Conservation (phyloP, 2,113 vertebrate species). For the Rhinoderma darwinii region DNA sequence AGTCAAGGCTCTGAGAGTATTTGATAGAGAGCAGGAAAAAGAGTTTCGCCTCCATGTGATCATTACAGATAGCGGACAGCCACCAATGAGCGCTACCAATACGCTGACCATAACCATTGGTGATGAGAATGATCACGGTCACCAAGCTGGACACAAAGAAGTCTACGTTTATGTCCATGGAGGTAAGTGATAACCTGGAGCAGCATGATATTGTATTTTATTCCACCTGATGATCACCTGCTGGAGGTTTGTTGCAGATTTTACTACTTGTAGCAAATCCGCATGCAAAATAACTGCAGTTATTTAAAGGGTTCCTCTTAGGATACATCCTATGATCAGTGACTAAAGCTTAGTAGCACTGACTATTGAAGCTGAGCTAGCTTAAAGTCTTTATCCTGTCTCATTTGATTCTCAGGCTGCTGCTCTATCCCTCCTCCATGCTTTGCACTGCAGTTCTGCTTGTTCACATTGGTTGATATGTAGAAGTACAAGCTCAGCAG, state of each 20-base stretch:
- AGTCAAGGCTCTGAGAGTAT: slow-evolving; percentile 80
- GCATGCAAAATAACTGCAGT: no score
- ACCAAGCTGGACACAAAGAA: slow-evolving; percentile 80
- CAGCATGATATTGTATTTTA: background rate
- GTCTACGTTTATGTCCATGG: slow-evolving; percentile 79
- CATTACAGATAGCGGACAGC: slow-evolving; percentile 84
- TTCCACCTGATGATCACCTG: background rate
- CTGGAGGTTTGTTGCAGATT: background rate
- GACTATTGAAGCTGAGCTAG: background rate
- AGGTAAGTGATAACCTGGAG: slow-evolving; percentile 71
- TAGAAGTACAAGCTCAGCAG: background rate
- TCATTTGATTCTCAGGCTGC: background rate
- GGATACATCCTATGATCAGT: background rate
- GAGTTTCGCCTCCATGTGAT: slow-evolving; percentile 81
- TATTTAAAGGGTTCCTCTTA: background rate
- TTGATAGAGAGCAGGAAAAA: slow-evolving; percentile 86
- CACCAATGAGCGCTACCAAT: slow-evolving; percentile 81
- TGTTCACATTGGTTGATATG: background rate
- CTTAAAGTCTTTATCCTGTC: background rate
- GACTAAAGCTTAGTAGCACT: background rate
- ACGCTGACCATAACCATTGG: slow-evolving; percentile 85
- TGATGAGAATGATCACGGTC: slow-evolving; percentile 87
- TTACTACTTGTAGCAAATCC: no score
- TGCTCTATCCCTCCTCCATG: background rate
- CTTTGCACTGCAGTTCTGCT: background rate